Conservation (phyloP, 2,113 vertebrate species). For the Thymallus thymallus region DNA sequence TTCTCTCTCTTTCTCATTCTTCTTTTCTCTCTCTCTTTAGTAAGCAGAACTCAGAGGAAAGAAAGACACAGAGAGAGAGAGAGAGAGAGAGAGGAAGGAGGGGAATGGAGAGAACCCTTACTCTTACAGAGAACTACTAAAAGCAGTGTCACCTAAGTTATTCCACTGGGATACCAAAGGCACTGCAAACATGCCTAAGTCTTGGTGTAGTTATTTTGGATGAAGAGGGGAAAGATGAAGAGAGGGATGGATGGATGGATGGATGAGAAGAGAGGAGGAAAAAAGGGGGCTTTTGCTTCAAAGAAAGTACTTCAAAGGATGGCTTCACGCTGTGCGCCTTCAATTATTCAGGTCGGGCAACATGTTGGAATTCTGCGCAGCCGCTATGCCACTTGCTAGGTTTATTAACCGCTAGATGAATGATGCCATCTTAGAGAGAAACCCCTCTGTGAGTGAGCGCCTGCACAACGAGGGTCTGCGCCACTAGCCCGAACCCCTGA, state of each 20-base stretch:
- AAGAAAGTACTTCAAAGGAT: slow-evolving; percentile 71
- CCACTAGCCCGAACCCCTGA: background rate
- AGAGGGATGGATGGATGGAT: background rate
- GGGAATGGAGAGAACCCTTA: background rate
- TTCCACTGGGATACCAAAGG: background rate
- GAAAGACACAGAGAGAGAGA: too few relatives aligned
- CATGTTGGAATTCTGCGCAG: slow-evolving; percentile 58
- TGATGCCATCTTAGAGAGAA: slow-evolving; percentile 43
- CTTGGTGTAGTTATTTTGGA: background rate
- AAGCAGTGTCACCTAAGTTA: background rate
- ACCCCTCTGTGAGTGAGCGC: slow-evolving; percentile 20
- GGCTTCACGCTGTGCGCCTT: slow-evolving; percentile 67
- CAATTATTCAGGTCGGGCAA: slow-evolving; percentile 69
- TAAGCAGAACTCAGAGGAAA: too few relatives aligned
- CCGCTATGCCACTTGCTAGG: slow-evolving; percentile 18
- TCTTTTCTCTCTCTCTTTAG: background rate
- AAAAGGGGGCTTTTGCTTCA: slow-evolving; percentile 55
- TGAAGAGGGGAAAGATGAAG: background rate
- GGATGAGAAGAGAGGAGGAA: slow-evolving; percentile 20
- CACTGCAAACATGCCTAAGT: background rate
- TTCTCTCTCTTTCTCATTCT: background rate
- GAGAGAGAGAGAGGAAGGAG: background rate
- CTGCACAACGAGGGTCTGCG: background rate
- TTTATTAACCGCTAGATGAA: slow-evolving; percentile 52
- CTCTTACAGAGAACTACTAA: background rate